Conservation (phyloP, 2,113 vertebrate species). For the Tautogolabrus adspersus region DNA sequence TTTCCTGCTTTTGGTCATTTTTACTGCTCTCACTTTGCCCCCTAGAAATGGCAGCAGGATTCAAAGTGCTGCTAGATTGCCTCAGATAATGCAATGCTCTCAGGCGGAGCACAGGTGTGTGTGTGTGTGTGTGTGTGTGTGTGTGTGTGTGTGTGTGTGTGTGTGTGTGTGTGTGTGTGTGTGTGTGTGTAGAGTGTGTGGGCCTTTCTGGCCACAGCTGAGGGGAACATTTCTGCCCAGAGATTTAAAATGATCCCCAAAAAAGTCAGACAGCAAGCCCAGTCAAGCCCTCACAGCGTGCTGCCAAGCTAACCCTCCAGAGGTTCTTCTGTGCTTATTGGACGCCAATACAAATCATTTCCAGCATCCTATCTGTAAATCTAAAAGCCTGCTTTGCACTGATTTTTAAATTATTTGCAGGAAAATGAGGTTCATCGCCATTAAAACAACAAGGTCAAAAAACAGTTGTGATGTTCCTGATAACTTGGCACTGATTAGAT, state of each 20-base stretch:
- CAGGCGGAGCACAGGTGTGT: constrained; percentile 51
- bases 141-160: constrained; percentile 27
- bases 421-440: constrained; percentile 62
- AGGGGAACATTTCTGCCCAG: constrained; percentile 38
- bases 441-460: constrained; percentile 20
- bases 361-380: constrained; percentile 29
- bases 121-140: constrained; percentile 23
- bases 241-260: constrained; percentile 51
- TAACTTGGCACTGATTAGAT: constrained; percentile 10
- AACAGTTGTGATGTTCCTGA: constrained; percentile 7
- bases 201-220: constrained; percentile 27
- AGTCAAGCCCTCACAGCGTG: constrained; percentile 45
- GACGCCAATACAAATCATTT: constrained; percentile 29
- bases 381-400: constrained; percentile 19
- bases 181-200: not conserved
- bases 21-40: constrained; percentile 42
- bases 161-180: constrained; percentile 13
- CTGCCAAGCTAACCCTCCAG: constrained; percentile 48
- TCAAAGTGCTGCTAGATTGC: constrained; percentile 56
- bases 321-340: constrained; percentile 50
- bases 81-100: constrained; percentile 65
- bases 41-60: constrained; percentile 48
- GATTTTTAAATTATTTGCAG: constrained; percentile 35
- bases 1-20: constrained; percentile 56
- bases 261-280: constrained; percentile 56